A percentile compares a stretch with the other conserved stretches of the same genome.
phyloP scores from a whole-genome alignment of 2,888 invertebrate genomes.

The Drosophila neotestacea region DNA sequence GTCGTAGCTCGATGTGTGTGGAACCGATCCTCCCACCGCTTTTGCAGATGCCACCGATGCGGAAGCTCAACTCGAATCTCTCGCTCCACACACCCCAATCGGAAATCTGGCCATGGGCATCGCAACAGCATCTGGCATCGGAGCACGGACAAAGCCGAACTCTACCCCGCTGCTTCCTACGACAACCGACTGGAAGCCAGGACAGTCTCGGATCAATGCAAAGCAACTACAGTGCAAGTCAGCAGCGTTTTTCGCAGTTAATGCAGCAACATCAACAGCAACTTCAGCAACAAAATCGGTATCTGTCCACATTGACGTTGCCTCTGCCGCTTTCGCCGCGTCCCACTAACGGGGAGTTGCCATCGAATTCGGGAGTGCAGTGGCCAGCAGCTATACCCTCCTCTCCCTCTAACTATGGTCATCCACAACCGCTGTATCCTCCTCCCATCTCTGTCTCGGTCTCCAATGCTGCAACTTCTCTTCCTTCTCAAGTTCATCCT shows the following conservation, averaged over 20 bases:
- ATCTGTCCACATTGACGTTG: slow-evolving; percentile 72
- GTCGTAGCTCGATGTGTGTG: slow-evolving; percentile 82
- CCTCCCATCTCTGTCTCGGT: slow-evolving; percentile 1
- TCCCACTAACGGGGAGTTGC: not conserved
- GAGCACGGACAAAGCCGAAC: slow-evolving; percentile 82
- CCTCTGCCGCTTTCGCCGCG: slow-evolving; percentile 52
- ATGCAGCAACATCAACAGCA: slow-evolving; percentile 62
- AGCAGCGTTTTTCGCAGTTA: slow-evolving; percentile 64
- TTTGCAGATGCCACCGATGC: slow-evolving; percentile 49
- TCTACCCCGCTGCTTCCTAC: slow-evolving; percentile 83
- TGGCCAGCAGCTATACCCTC: slow-evolving; percentile 85
- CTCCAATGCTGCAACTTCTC: too few species aligned
- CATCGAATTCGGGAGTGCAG: slow-evolving; percentile 62
- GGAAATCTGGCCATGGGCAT: slow-evolving; percentile 70
- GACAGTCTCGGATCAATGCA: slow-evolving; percentile 69
- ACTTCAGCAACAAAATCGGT: slow-evolving; percentile 64
- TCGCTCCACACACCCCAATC: slow-evolving; percentile 77
- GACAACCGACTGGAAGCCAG: slow-evolving; percentile 75
- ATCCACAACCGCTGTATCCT: slow-evolving; percentile 63
- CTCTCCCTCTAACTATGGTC: slow-evolving; percentile 82
- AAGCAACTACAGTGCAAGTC: slow-evolving; percentile 55
- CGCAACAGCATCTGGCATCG: slow-evolving; percentile 50
- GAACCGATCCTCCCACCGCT: slow-evolving; percentile 56
- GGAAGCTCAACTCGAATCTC: slow-evolving; percentile 82
- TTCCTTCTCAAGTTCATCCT: slow-evolving; percentile 17